These are phyloP conservation scores for Hippocampus abdominalis DNA, from an alignment of 2,113 vertebrate species.

Conservation along the genomic window DNA sequence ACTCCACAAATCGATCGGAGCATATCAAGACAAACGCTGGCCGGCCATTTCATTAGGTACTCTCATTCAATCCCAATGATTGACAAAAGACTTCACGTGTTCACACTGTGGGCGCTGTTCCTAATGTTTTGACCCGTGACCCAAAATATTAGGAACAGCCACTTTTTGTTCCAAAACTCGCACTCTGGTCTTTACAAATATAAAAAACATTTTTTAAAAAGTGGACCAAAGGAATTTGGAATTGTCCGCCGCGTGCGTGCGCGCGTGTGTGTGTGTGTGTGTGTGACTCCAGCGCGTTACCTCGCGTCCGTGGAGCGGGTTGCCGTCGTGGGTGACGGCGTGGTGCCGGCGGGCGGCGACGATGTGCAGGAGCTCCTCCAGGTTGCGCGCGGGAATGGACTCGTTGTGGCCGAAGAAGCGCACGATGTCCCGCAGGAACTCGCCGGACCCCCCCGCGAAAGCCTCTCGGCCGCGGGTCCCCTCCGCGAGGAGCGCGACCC, in stretches of 20 bases:
- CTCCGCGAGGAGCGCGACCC: not conserved
- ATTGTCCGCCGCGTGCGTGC: too few species aligned
- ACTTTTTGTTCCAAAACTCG: too few species aligned
- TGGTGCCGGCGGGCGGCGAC: conserved; percentile 49
- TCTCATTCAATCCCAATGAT: not conserved
- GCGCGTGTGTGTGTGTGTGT: too few species aligned
- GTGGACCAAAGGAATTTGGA: too few species aligned
- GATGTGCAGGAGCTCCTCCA: conserved; percentile 59
- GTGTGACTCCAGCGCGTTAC: conserved; percentile 31
- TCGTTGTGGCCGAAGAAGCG: conserved; percentile 58
- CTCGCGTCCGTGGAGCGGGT: conserved; percentile 53
- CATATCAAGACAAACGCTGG: too few species aligned
- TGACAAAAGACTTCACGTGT: not conserved
- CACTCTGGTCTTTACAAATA: too few species aligned
- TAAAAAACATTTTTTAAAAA: too few species aligned
- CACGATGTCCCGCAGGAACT: conserved; percentile 53
- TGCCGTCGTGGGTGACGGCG: conserved; percentile 14
- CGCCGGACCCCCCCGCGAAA: not conserved
- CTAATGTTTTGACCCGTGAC: not conserved
- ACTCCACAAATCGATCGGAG: too few species aligned
- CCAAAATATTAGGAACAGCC: not conserved
- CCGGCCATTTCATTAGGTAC: too few species aligned
- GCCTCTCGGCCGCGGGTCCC: not conserved
- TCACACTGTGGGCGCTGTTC: not conserved
- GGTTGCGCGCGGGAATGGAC: conserved; percentile 49